phyloP scores from a whole-genome alignment of 2,797 vertebrate genomes.

The Tamandua tetradactyla region DNA sequence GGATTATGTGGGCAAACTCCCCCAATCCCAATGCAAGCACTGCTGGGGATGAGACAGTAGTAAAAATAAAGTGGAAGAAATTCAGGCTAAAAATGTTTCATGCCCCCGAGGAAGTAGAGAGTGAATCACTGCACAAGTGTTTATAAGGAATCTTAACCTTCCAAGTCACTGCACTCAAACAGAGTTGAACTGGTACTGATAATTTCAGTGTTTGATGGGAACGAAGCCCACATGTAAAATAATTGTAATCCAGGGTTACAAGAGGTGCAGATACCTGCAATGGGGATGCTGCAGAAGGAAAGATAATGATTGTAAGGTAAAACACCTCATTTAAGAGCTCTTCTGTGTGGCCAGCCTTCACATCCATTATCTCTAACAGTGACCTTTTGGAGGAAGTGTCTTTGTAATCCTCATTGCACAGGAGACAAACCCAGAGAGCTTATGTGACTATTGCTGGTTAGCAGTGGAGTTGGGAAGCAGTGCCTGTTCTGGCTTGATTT shows the following conservation, averaged over 20 bases:
- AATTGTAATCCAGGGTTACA: neutral
- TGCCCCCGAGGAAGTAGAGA: neutral
- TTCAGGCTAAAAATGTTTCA: neutral
- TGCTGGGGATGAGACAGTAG: neutral
- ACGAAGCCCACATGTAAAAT: neutral
- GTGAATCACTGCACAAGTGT: neutral
- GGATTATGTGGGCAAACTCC: neutral
- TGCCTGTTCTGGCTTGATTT: neutral
- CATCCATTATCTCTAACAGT: neutral
- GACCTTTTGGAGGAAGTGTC: neutral
- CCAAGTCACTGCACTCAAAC: neutral
- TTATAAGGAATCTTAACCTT: neutral
- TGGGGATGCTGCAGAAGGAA: neutral
- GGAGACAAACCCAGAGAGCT: neutral
- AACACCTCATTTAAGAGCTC: neutral
- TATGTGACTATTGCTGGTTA: neutral
- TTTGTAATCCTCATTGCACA: neutral
- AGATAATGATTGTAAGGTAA: neutral
- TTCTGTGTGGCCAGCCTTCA: neutral
- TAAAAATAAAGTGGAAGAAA: neutral
- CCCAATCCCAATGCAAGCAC: neutral
- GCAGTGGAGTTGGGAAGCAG: neutral
- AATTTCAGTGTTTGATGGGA: neutral
- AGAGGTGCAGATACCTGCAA: neutral
- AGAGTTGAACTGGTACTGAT: neutral